These are phyloP conservation scores for Spinibarbus caldwelli DNA, from an alignment of 2,797 vertebrate species.

Conservation along the genomic window DNA sequence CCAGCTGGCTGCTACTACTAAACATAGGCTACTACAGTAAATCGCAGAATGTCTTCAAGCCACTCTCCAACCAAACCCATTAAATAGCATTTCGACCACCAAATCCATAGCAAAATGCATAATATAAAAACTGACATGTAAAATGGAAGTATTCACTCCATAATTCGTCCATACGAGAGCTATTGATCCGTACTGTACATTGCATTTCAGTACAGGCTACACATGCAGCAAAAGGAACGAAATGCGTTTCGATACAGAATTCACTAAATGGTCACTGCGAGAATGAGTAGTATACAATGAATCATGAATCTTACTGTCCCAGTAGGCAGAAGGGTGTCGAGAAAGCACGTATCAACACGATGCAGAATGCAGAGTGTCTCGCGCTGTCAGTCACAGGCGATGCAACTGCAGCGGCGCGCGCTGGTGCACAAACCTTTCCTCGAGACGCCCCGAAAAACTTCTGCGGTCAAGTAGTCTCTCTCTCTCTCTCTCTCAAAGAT, in stretches of 20 bases:
- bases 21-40: neutral
- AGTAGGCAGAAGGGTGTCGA: neutral
- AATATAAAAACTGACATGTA: neutral
- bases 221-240: neutral
- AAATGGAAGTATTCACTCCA: neutral
- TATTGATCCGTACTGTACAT: conserved; percentile 25
- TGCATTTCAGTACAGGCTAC: neutral
- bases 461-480: neutral
- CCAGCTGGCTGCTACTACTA: conserved; percentile 1
- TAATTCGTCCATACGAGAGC: neutral
- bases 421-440: conserved; percentile 28
- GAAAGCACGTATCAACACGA: conserved; percentile 6
- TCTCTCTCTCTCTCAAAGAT: neutral
- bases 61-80: neutral
- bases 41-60: neutral
- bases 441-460: conserved; percentile 41
- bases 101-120: neutral
- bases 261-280: neutral
- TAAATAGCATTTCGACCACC: neutral
- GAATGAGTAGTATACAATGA: neutral
- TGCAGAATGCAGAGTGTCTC: conserved; percentile 20
- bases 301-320: conserved; percentile 29
- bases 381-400: conserved; percentile 21
- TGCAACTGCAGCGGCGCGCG: conserved; percentile 20
- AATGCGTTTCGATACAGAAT: neutral